Evolutionary conservation across 2,888 invertebrate genomes (phyloP), one percentile per base, ranked within the genome.

Genomic region (Callyntrura guangdongensis): DNA sequence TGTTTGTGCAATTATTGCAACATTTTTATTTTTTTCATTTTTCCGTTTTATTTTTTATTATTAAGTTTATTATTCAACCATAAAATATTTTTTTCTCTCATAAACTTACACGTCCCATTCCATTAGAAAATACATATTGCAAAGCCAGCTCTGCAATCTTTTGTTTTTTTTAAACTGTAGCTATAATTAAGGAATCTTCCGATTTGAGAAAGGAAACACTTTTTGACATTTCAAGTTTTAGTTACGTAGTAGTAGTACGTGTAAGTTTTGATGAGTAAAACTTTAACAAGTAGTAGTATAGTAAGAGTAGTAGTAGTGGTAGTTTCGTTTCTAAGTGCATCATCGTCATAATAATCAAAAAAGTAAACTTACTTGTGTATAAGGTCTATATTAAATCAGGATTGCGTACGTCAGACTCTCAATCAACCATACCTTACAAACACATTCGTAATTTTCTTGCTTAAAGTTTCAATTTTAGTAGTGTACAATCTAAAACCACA

Each of bases 91-190:
- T 77, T 49, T 74, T 77, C 56, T 53, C 53, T 25, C 25, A 12
- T 49, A n/a, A n/a, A n/a, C n/a, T n/a, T n/a, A n/a, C n/a, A n/a
- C n/a, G 49, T n/a, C 11, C 77, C 77, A 77, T 77, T 56, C 67
- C 22, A 83, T 36, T 83, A 91, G 72, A 90, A 91, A 91, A 91
- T 91, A 91, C 81, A 86, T 47, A 90, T 89, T 92, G 92, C 92
- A 92, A 91, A 92, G 92, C 92, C 92, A 91, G 92, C 92, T 92
- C 91, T 91, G 91, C 92, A 92, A 92, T 92, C 56, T 77, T 74
- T 77, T 64, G 53, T 22, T 25, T 86, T 45, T 72, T 85, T 53
- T 25, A 14, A 20, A 81, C n/a, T 4, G 45, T 72, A 61, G 45
- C n/a, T 11, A 72, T 72, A 25, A 25, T 27, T 59, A 36, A 12